phyloP scores from a whole-genome alignment of 1,140 invertebrate species.

The Myzus persicae region DNA sequence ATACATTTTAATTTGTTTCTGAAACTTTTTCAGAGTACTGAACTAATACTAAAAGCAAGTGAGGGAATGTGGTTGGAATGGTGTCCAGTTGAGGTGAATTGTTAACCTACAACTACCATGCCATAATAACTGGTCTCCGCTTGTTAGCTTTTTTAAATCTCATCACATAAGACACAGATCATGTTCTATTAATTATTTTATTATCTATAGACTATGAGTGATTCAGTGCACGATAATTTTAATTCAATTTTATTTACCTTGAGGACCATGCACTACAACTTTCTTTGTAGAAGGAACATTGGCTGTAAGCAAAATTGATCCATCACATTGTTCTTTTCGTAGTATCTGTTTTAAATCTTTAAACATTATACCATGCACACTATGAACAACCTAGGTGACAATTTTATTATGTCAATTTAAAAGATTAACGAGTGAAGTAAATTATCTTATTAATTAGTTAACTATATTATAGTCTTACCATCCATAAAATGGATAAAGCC shows the following conservation, averaged over 20 bases:
- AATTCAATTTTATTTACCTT: constrained; percentile 65
- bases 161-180: neutral
- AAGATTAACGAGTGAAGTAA: neutral
- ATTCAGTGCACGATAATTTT: neutral
- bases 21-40: neutral
- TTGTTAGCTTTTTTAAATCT: neutral
- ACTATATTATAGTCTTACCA: constrained; percentile 72
- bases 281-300: constrained; percentile 99
- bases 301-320: constrained; percentile 94
- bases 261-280: constrained; percentile 96
- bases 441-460: neutral
- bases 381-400: constrained; percentile 82
- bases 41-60: neutral
- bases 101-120: neutral
- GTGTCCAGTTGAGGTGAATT: neutral
- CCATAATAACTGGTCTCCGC: neutral
- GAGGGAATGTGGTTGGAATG: neutral
- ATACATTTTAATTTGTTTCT: neutral
- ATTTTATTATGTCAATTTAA: neutral
- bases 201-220: neutral
- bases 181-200: neutral
- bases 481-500: constrained; percentile 94
- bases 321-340: constrained; percentile 98
- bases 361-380: constrained; percentile 98
- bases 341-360: constrained; percentile 99